phyloP scores from a whole-genome alignment of 2,797 vertebrate species.

The Crypturellus tataupa region DNA sequence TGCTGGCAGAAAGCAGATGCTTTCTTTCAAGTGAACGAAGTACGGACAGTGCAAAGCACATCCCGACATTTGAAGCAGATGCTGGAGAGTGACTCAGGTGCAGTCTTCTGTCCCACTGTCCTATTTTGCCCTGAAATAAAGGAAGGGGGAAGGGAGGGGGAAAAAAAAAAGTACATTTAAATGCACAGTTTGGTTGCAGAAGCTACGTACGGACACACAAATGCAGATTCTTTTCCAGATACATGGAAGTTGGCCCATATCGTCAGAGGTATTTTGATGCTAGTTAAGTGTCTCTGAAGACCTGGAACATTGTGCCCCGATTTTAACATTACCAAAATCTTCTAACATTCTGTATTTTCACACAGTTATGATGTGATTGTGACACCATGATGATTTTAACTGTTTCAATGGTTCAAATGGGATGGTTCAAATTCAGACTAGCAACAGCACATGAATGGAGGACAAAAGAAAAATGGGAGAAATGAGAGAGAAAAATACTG shows the following conservation, averaged over 20 bases:
- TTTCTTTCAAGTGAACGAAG: constrained; percentile 30
- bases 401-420: not conserved
- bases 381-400: not conserved
- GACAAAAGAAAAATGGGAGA: constrained; percentile 35
- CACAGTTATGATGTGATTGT: not conserved
- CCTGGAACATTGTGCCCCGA: not conserved
- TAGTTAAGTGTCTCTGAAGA: not conserved
- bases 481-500: not conserved
- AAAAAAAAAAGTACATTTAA: not conserved
- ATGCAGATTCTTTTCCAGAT: constrained; percentile 39
- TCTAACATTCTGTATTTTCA: constrained; percentile 27
- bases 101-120: not conserved
- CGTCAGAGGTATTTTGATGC: not conserved
- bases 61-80: not conserved
- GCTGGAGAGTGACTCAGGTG: constrained; percentile 36
- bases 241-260: not conserved
- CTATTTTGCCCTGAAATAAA: not conserved
- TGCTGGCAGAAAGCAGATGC: constrained; percentile 15
- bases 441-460: not conserved
- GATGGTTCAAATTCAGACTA: not conserved
- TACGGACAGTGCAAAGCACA: not conserved
- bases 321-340: constrained; percentile 10
- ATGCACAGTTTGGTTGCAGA: not conserved
- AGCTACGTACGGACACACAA: constrained; percentile 16
- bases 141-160: fast-evolving